phyloP scores from a whole-genome alignment of 2,888 invertebrate species.

The Lepidocyrtoides sp. region DNA sequence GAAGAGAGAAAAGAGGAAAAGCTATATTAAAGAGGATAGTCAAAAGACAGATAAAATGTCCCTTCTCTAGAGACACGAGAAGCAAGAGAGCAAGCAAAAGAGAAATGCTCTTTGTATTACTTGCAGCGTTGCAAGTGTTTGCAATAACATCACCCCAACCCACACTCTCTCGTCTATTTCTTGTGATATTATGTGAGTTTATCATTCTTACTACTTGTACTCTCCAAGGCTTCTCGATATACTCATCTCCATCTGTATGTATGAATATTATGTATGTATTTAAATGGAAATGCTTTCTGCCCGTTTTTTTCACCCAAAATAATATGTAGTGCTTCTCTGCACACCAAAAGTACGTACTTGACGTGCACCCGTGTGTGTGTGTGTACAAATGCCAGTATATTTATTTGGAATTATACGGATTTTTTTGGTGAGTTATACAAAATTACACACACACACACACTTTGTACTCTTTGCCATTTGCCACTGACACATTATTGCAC shows the following conservation, averaged over 20 bases:
- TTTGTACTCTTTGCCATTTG: slow-evolving; percentile 16
- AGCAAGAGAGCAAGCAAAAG: slow-evolving; percentile 17
- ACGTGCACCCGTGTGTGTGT: slow-evolving; percentile 3
- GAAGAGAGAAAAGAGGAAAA: slow-evolving; percentile 22
- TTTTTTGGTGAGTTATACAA: slow-evolving; percentile 28
- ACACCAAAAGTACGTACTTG: neutral
- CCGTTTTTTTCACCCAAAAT: neutral
- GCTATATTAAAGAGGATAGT: neutral
- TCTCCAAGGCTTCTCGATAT: neutral
- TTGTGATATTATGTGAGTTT: neutral
- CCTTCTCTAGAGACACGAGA: slow-evolving; percentile 45
- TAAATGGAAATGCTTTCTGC: neutral
- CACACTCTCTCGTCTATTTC: neutral
- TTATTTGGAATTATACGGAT: neutral
- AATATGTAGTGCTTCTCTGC: slow-evolving; percentile 3
- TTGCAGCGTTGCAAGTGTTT: slow-evolving; percentile 78
- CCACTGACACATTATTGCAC: neutral
- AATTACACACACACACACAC: slow-evolving; percentile 29
- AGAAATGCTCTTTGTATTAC: slow-evolving; percentile 60
- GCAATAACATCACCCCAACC: slow-evolving; percentile 49
- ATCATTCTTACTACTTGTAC: neutral
- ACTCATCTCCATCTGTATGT: neutral
- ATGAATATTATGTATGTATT: neutral
- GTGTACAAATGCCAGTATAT: no score
- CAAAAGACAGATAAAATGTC: neutral